A percentile compares a stretch with the other conserved stretches of the same genome.
phyloP scores from a whole-genome alignment of 92 coral and sea anemone species.

The Ricordea florida region DNA sequence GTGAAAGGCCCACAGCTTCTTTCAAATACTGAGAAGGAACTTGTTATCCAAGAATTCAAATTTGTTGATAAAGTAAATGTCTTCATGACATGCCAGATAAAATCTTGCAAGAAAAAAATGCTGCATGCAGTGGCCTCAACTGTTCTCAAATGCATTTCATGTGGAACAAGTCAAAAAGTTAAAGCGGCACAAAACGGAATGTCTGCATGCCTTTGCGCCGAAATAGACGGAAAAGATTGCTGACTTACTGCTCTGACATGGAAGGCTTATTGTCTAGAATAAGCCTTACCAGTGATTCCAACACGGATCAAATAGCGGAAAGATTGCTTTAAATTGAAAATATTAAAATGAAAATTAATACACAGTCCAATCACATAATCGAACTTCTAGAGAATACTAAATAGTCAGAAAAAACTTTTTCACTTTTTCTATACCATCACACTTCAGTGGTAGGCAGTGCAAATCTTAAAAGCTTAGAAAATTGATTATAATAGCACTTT shows the following conservation, averaged over 20 bases:
- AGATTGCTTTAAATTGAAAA: neutral
- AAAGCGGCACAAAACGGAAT: slow-evolving; percentile 42
- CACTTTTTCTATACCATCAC: too few species aligned
- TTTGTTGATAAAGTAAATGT: slow-evolving; percentile 36
- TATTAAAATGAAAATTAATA: neutral
- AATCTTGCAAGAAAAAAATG: too few species aligned
- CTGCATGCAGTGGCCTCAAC: too few species aligned
- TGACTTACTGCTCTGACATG: slow-evolving; percentile 57
- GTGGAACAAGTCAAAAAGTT: too few species aligned
- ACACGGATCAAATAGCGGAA: neutral
- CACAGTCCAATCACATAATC: neutral
- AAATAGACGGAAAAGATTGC: slow-evolving; percentile 35
- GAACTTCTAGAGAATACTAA: too few species aligned
- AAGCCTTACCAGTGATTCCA: too few species aligned
- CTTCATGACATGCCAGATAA: slow-evolving; percentile 38
- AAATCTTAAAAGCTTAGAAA: too few species aligned
- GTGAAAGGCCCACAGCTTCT: slow-evolving; percentile 25
- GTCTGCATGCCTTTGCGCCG: slow-evolving; percentile 24
- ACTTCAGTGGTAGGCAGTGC: too few species aligned
- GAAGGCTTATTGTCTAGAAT: too few species aligned
- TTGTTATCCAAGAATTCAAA: slow-evolving; percentile 35
- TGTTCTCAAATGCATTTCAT: too few species aligned
- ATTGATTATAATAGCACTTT: too few species aligned
- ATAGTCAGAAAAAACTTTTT: too few species aligned
- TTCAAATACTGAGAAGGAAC: slow-evolving; percentile 10